Evolutionary conservation across 2,797 vertebrate genomes (phyloP).

Genomic region (Rhinatrema bivittatum): DNA sequence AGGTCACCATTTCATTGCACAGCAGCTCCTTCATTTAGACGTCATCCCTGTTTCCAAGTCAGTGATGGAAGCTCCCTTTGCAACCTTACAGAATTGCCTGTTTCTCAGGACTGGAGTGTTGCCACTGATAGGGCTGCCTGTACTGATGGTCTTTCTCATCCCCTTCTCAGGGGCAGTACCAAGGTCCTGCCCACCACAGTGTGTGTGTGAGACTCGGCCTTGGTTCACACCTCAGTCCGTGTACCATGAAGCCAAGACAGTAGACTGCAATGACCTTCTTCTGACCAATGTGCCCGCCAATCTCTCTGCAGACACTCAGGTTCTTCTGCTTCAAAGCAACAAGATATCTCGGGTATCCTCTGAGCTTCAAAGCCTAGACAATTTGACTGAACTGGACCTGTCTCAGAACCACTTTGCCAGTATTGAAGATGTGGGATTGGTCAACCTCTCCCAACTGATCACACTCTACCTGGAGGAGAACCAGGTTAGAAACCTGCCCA

Average conservation of each 20-base stretch:
- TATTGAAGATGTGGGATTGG: slow-evolving; percentile 56
- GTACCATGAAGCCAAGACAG: slow-evolving; percentile 66
- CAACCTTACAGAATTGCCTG: too few species aligned
- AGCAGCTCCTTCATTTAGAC: too few species aligned
- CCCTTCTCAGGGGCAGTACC: too few species aligned
- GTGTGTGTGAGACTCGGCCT: slow-evolving; percentile 72
- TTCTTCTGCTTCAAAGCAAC: slow-evolving; percentile 73
- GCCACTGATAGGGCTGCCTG: not conserved
- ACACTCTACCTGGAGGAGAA: slow-evolving; percentile 77
- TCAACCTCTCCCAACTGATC: slow-evolving; percentile 56
- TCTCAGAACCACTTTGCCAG: slow-evolving; percentile 72
- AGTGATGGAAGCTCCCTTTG: too few species aligned
- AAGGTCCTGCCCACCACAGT: slow-evolving; percentile 60
- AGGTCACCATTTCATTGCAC: too few species aligned
- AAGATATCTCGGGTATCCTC: slow-evolving; percentile 61
- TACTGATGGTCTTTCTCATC: not conserved
- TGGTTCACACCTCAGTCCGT: slow-evolving; percentile 77
- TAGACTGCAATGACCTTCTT: slow-evolving; percentile 73
- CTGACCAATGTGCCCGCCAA: slow-evolving; percentile 55
- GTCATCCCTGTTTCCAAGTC: too few species aligned
- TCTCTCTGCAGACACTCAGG: slow-evolving; percentile 62
- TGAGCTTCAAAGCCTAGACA: slow-evolving; percentile 60
- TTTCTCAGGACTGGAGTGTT: too few species aligned
- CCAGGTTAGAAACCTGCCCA: slow-evolving; percentile 60
- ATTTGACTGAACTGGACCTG: slow-evolving; percentile 72